Conservation (phyloP, 2,797 vertebrate species). For the Alcedo atthis region DNA sequence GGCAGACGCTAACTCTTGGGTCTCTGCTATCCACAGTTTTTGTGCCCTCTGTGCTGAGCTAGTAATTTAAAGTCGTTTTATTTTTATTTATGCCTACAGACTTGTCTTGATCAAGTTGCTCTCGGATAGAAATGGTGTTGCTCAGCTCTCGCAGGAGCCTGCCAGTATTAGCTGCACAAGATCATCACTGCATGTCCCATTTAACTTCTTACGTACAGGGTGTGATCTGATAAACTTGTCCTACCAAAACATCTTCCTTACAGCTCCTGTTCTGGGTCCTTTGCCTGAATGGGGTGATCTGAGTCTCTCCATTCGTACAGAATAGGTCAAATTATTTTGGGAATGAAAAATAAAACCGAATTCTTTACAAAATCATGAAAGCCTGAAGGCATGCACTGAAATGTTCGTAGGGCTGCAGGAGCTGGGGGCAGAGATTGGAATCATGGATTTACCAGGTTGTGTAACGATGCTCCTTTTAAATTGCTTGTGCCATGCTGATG, state of each 20-base stretch:
- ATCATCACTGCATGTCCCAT: neutral
- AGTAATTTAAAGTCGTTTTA: conserved; percentile 51
- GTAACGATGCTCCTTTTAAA: accelerated
- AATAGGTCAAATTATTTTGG: neutral
- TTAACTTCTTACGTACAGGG: neutral
- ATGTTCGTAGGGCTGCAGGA: neutral
- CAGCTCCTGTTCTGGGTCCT: neutral
- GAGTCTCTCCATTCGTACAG: neutral
- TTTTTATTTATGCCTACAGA: conserved; percentile 49
- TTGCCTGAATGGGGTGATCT: neutral
- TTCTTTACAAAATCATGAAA: neutral
- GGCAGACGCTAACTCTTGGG: neutral
- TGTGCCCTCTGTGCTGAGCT: conserved; percentile 75
- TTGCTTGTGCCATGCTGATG: neutral
- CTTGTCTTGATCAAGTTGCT: conserved; percentile 21
- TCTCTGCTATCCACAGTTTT: neutral
- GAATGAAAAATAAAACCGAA: neutral
- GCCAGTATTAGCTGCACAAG: neutral
- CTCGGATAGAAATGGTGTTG: neutral
- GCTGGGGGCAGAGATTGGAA: neutral
- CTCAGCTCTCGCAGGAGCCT: neutral
- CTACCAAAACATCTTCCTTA: neutral
- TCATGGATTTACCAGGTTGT: neutral
- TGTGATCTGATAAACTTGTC: neutral
- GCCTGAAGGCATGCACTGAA: accelerated